A percentile compares a stretch with the other conserved stretches of the same genome.
Evolutionary conservation across 2,888 invertebrate species (phyloP).

Genomic region (Cataglyphis altisquamis): DNA sequence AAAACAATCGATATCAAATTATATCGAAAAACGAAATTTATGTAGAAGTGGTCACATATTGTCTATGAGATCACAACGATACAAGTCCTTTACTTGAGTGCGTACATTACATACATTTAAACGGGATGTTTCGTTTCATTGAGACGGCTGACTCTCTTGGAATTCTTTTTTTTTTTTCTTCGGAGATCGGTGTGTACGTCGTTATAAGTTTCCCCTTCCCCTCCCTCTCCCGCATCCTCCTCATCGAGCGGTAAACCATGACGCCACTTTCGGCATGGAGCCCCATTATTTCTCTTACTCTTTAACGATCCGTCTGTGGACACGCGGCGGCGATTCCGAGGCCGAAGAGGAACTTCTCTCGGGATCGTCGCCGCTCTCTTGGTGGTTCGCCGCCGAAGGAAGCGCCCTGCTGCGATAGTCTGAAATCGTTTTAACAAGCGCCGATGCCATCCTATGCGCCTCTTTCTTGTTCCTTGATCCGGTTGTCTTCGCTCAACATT

Average conservation of each 20-base stretch:
- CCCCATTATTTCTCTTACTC: conserved; percentile 75
- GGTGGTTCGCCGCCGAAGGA: conserved; percentile 76
- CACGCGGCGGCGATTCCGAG: conserved; percentile 75
- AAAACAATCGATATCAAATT: not conserved
- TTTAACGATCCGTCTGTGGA: conserved; percentile 81
- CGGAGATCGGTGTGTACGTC: conserved; percentile 55
- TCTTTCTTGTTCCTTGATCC: conserved; percentile 56
- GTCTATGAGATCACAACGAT: no score
- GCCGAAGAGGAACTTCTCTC: conserved; percentile 57
- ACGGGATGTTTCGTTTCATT: conserved; percentile 40
- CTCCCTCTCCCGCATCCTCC: not conserved
- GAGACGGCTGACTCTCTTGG: conserved; percentile 43
- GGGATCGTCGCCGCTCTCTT: conserved; percentile 61
- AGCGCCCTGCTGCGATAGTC: conserved; percentile 80
- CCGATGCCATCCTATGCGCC: conserved; percentile 77
- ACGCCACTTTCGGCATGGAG: conserved; percentile 74
- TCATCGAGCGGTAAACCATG: conserved; percentile 58
- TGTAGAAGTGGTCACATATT: no score
- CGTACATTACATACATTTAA: not conserved
- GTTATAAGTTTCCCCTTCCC: conserved; percentile 23
- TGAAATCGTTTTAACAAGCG: conserved; percentile 79
- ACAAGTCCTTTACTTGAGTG: not conserved
- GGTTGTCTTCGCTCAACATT: conserved; percentile 70
- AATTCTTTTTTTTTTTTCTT: conserved; percentile 31
- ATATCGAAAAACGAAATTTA: not conserved